Evolutionary conservation across 2,797 vertebrate genomes (phyloP), one percentile per base, ranked within the genome.

Genomic region (Austrolebias charrua): DNA sequence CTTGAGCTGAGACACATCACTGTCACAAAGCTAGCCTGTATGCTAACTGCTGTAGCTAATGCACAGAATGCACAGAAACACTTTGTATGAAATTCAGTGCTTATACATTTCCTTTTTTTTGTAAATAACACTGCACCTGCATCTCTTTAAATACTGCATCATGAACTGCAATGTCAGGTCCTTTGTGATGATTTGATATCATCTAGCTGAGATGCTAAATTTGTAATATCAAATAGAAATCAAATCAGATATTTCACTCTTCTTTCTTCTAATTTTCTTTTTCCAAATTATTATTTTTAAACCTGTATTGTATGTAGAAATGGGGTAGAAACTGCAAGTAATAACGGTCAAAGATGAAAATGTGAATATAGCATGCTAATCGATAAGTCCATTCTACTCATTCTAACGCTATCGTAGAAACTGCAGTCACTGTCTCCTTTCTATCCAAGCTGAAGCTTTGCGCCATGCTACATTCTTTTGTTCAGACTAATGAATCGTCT

Each of bases 401-500:
- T 78, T 81, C 67, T 86, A 86, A 89, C 81, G 6, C 79, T 81
- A 85, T 73, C 60, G 54, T 69, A 78, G 69, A 86, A 88, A 91
- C 90, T 88, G 90, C 88, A 90, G 84, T 91, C 87, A 86, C 88
- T 84, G 81, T 85, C 81, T 87, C 83, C 86, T 85, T 83, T 86
- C 88, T 81, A 82, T 82, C 86, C 89, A 91, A 86, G 80, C 80
- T 51, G 83, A 88, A 84, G 82, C 89, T 88, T 84, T 50, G 69
- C 79, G 76, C 88, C 86, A 84, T 91, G 91, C 91, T 92, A 93
- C 92, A 93, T 94, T 93, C 92, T 88, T 90, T 85, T 82, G 83
- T 88, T 90, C 83, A 76, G 73, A 83, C 76, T 73, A 74, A 84
- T 58, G 15, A 78, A 86, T 85, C 77, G 58, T 69, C 74, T 79